Percentiles rank a stretch among this genome's conserved stretches.
Conservation (phyloP, 1,140 invertebrate genomes). For the Fragariocoptes setiger region DNA sequence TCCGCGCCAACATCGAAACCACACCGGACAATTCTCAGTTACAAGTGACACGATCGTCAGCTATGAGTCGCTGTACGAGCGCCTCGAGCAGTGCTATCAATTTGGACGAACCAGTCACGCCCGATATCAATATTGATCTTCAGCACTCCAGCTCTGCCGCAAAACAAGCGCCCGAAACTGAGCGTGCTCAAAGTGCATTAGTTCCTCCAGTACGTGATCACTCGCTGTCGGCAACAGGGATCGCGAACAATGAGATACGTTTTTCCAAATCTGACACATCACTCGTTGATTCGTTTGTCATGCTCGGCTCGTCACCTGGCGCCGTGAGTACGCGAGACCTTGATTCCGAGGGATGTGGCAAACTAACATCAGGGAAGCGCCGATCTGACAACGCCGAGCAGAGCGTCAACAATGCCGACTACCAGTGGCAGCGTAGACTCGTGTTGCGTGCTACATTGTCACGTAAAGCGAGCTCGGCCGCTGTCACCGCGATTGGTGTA, state of each 20-base stretch:
- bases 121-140: background rate
- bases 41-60: no score
- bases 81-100: background rate
- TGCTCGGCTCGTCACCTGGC: constrained; percentile 16
- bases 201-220: background rate
- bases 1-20: no score
- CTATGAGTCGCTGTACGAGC: no score
- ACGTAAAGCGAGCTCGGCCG: constrained; percentile 84
- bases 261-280: constrained; percentile 47
- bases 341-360: background rate
- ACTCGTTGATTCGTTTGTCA: constrained; percentile 57
- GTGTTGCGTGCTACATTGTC: no score
- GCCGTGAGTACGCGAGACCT: constrained; percentile 9
- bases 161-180: background rate
- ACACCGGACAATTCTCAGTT: no score
- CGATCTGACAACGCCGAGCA: no score
- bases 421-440: no score
- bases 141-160: background rate
- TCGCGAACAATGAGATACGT: constrained; percentile 2
- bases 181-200: background rate
- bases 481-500: constrained; percentile 64
- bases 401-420: no score
- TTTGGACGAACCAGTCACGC: background rate
- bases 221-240: background rate
- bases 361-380: no score